phyloP scores from a whole-genome alignment of 2,797 vertebrate genomes.

The Anolis apletophallus region DNA sequence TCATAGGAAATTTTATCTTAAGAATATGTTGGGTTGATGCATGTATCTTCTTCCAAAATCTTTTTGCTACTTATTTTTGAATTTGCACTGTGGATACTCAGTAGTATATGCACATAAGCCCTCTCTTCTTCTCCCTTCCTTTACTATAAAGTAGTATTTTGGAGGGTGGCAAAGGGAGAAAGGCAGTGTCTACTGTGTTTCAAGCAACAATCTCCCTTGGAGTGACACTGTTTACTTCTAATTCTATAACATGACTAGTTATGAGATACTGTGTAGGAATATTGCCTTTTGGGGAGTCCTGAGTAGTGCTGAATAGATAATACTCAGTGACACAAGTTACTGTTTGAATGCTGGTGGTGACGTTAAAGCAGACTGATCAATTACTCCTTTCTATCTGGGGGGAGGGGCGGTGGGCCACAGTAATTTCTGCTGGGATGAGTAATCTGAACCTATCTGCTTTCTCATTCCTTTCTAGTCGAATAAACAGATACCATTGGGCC shows the following conservation, averaged over 20 bases:
- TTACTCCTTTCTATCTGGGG: not conserved
- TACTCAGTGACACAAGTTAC: not conserved
- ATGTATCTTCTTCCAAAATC: too few relatives aligned
- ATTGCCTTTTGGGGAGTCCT: not conserved
- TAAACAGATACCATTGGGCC: accelerated
- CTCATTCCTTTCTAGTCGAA: not conserved
- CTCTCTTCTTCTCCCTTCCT: not conserved
- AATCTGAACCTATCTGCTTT: not conserved
- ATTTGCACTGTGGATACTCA: too few relatives aligned
- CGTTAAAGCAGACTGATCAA: not conserved
- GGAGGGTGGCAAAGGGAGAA: too few relatives aligned
- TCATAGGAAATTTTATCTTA: too few relatives aligned
- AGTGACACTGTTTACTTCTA: not conserved
- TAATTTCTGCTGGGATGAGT: not conserved
- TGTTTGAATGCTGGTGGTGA: not conserved
- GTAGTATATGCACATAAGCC: not conserved
- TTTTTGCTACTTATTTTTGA: too few relatives aligned
- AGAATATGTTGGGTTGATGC: too few relatives aligned
- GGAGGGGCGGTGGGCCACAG: too few relatives aligned
- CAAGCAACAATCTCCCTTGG: not conserved
- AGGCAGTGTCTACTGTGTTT: not conserved
- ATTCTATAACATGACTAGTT: not conserved
- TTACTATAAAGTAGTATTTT: not conserved
- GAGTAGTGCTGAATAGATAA: not conserved
- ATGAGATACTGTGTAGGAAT: not conserved